A percentile compares a stretch with the other conserved stretches of the same genome.
Evolutionary conservation across 2,888 invertebrate species (phyloP).

Genomic region (Ennomos quercinarius): DNA sequence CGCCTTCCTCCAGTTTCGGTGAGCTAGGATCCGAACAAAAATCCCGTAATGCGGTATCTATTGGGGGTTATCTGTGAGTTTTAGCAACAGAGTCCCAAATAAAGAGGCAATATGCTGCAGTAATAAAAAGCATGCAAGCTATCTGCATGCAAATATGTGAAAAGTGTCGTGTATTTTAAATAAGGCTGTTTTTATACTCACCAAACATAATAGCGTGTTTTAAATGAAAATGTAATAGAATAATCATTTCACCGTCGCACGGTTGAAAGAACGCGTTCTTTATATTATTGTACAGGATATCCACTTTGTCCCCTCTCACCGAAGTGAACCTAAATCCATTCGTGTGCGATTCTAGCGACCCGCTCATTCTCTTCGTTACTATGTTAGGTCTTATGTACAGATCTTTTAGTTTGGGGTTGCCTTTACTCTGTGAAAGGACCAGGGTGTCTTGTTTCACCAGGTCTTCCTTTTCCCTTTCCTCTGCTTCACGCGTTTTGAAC

Average conservation of each 20-base stretch:
- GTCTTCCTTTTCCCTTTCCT: conserved; percentile 99
- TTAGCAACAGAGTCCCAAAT: too few relatives aligned
- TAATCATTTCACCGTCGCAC: conserved; percentile 99
- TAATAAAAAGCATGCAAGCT: too few relatives aligned
- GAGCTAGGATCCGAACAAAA: too few relatives aligned
- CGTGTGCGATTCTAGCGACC: conserved; percentile 96
- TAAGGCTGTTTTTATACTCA: conserved; percentile 52
- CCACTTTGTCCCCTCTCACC: conserved; percentile 99
- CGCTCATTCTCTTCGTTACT: conserved; percentile 97
- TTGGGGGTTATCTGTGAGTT: too few relatives aligned
- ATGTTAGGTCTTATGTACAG: conserved; percentile 99
- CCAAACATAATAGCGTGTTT: conserved; percentile 99
- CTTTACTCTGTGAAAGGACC: conserved; percentile 96
- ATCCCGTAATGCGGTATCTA: too few relatives aligned
- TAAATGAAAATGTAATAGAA: conserved; percentile 98
- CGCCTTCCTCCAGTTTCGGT: too few relatives aligned
- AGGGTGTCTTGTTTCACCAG: conserved; percentile 99
- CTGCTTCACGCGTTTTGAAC: conserved; percentile 98
- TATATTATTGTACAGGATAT: conserved; percentile 99
- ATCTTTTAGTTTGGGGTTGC: conserved; percentile 99
- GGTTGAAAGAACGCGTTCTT: conserved; percentile 99
- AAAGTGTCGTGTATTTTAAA: too few relatives aligned
- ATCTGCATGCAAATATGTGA: too few relatives aligned
- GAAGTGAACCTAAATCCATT: conserved; percentile 99
- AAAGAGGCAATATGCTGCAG: too few relatives aligned